Evolutionary conservation across 2,888 invertebrate genomes (phyloP).

Genomic region (Euspilapteryx auroguttella): DNA sequence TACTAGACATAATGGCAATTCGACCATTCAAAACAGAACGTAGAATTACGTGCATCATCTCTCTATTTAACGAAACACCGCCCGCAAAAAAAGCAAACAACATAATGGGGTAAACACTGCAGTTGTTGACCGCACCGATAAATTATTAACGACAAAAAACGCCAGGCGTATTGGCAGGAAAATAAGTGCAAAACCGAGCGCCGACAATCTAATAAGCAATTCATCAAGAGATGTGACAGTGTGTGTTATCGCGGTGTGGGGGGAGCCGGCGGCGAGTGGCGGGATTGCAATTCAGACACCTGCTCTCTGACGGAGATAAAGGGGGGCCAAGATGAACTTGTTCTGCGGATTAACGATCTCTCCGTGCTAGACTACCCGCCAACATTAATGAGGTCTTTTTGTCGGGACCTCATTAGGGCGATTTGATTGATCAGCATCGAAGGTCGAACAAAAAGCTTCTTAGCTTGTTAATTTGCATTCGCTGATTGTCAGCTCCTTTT

Average conservation of each 20-base stretch:
- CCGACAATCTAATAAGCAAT: constrained; percentile 49
- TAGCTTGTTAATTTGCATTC: no score
- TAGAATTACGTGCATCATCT: not conserved
- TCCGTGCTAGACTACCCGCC: not conserved
- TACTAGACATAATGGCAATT: not conserved
- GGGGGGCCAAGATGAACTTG: constrained; percentile 30
- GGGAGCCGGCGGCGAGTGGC: constrained; percentile 8
- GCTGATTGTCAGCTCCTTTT: not conserved
- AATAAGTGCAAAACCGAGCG: constrained; percentile 14
- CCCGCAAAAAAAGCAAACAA: constrained; percentile 13
- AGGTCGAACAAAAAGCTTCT: no score
- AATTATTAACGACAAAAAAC: constrained; percentile 18
- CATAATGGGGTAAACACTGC: constrained; percentile 21
- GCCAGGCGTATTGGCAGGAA: constrained; percentile 14
- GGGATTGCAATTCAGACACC: constrained; percentile 26
- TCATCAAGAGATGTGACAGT: constrained; percentile 46
- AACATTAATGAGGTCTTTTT: constrained; percentile 2
- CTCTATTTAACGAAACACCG: not conserved
- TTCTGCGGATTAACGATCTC: constrained; percentile 10
- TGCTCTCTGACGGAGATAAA: constrained; percentile 37
- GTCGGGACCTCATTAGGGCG: constrained; percentile 1
- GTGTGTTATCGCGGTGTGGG: constrained; percentile 31
- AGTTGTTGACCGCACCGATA: constrained; percentile 15
- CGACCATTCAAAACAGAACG: not conserved
- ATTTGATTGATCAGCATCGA: constrained; percentile 3